Percentiles rank a stretch among this genome's conserved stretches.
Conservation (phyloP, 2,797 vertebrate genomes). For the Eurystomus glaucurus region DNA sequence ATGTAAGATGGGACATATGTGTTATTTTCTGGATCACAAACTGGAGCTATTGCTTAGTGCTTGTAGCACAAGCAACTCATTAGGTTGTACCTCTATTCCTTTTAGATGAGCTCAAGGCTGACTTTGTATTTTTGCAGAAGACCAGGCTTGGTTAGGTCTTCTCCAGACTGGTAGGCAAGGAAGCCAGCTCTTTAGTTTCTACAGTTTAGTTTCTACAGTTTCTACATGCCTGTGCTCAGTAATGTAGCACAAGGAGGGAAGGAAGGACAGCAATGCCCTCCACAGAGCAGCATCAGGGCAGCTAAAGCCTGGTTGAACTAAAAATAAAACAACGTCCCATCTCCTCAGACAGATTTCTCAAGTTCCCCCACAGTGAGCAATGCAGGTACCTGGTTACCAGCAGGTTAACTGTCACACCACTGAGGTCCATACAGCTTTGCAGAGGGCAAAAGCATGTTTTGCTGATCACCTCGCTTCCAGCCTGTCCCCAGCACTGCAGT, state of each 20-base stretch:
- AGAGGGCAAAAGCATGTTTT: neutral
- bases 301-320: neutral
- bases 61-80: neutral
- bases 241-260: neutral
- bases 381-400: neutral
- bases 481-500: neutral
- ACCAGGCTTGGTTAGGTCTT: neutral
- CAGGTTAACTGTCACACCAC: neutral
- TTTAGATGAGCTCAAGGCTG: neutral
- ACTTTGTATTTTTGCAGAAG: neutral
- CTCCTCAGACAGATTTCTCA: neutral
- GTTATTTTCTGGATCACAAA: neutral
- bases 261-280: neutral
- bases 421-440: neutral
- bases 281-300: neutral
- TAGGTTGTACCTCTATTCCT: neutral
- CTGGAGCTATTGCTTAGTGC: neutral
- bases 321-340: neutral
- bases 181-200: neutral
- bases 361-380: neutral
- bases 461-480: neutral
- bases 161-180: neutral
- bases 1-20: accelerated
- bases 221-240: neutral
- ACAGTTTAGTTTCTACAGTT: too few relatives aligned